Conservation (phyloP, 2,888 invertebrate genomes). For the Drosophila silvestris region DNA sequence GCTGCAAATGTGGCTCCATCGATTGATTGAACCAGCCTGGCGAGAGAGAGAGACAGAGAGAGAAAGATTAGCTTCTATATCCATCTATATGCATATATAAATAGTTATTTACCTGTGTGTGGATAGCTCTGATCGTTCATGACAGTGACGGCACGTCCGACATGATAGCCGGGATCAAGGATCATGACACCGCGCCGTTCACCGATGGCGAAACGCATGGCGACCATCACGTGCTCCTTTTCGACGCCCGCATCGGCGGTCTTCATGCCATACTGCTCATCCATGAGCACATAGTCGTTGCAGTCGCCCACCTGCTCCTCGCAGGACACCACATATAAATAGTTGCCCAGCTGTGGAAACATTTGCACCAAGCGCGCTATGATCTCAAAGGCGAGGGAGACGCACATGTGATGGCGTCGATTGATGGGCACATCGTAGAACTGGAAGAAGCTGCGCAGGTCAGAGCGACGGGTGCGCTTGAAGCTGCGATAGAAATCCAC, state of each 20-base stretch:
- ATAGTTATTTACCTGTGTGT: constrained; percentile 87
- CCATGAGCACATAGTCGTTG: constrained; percentile 87
- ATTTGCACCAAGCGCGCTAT: constrained; percentile 89
- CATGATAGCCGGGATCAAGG: constrained; percentile 96
- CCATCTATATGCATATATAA: not conserved
- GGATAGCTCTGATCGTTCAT: constrained; percentile 94
- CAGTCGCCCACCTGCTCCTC: constrained; percentile 92
- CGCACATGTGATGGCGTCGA: constrained; percentile 93
- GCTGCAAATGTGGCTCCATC: constrained; percentile 90
- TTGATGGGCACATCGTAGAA: constrained; percentile 92
- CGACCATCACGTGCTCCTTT: constrained; percentile 95
- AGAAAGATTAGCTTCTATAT: not conserved
- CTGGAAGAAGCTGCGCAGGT: constrained; percentile 90
- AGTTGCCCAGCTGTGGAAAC: constrained; percentile 89
- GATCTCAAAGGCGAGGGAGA: constrained; percentile 94
- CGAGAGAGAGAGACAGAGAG: not conserved
- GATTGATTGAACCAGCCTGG: constrained; percentile 94
- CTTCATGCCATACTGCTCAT: constrained; percentile 86
- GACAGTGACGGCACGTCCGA: constrained; percentile 93
- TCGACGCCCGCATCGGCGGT: constrained; percentile 87
- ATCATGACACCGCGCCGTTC: constrained; percentile 92
- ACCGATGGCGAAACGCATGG: constrained; percentile 90
- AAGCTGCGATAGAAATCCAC: constrained; percentile 89
- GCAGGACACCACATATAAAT: constrained; percentile 92
- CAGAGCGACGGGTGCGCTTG: constrained; percentile 88